Evolutionary conservation across 1,140 invertebrate genomes (phyloP).

Genomic region (Leptinotarsa undecemlineata): DNA sequence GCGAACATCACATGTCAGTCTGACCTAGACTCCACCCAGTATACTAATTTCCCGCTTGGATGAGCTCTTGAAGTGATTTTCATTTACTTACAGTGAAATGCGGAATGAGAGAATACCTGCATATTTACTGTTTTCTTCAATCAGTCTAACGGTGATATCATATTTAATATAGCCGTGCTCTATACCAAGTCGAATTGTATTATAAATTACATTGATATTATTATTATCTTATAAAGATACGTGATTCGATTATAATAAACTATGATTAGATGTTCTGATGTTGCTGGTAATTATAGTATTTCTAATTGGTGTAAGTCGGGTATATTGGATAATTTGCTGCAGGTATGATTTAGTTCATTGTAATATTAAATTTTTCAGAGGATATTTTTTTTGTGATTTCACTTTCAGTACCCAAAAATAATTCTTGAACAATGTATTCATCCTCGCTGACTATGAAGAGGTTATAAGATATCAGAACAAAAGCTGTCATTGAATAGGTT

Average conservation of each 20-base stretch:
- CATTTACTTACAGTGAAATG: no score
- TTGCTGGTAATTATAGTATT: background rate
- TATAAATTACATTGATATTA: background rate
- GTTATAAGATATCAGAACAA: no score
- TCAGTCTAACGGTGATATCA: background rate
- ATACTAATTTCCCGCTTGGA: no score
- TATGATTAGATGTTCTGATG: background rate
- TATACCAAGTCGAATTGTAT: background rate
- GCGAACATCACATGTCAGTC: no score
- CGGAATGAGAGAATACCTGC: background rate
- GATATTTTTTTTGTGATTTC: background rate
- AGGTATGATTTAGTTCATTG: background rate
- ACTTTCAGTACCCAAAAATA: no score
- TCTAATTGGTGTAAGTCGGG: background rate
- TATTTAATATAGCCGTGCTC: background rate
- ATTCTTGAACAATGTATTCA: no score
- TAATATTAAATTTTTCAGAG: background rate
- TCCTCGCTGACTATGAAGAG: no score
- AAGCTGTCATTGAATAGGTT: no score
- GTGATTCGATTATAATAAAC: background rate
- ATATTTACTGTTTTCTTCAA: background rate
- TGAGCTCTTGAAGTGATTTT: no score
- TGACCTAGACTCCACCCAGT: no score
- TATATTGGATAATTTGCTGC: background rate
- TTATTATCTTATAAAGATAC: background rate